These are phyloP conservation scores for Stegodyphus mimosarum DNA, from an alignment of 1,140 invertebrate genomes.

Conservation along the genomic window DNA sequence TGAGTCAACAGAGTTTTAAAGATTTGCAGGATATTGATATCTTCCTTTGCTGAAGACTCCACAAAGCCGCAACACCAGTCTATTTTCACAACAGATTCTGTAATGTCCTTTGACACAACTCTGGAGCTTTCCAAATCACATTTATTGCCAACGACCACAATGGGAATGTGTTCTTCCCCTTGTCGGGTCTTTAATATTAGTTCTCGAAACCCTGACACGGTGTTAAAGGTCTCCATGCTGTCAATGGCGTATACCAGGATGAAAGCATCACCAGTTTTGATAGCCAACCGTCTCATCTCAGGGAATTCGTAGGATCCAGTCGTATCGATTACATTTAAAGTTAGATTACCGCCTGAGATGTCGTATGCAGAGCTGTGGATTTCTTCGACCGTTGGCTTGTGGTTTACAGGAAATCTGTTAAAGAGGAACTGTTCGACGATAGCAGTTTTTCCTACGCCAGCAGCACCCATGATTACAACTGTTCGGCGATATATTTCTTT, in stretches of 20 bases:
- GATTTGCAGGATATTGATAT: conserved; percentile 75
- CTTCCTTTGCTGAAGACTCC: conserved; percentile 87
- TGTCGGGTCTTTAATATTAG: conserved; percentile 85
- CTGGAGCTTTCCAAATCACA: conserved; percentile 76
- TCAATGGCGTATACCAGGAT: conserved; percentile 87
- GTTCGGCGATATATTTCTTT: conserved; percentile 74
- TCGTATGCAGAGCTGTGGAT: conserved; percentile 91
- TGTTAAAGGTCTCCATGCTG: conserved; percentile 85
- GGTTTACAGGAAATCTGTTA: conserved; percentile 82
- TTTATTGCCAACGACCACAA: conserved; percentile 93
- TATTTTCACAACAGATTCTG: conserved; percentile 83
- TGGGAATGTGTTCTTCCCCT: conserved; percentile 76
- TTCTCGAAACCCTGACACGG: conserved; percentile 81
- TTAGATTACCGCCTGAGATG: conserved; percentile 74
- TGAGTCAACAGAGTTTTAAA: conserved; percentile 85
- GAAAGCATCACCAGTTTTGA: conserved; percentile 87
- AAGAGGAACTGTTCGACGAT: conserved; percentile 92
- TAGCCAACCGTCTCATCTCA: conserved; percentile 90
- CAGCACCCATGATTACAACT: conserved; percentile 87
- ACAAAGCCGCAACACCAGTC: conserved; percentile 94
- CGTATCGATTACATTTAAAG: conserved; percentile 89
- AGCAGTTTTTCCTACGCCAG: conserved; percentile 91
- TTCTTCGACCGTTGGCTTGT: conserved; percentile 91
- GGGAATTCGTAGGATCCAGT: conserved; percentile 85
- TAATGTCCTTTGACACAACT: conserved; percentile 72